Evolutionary conservation across 1,140 invertebrate species (phyloP), one percentile per base, ranked within the genome.

Genomic region (Adelges cooleyi): DNA sequence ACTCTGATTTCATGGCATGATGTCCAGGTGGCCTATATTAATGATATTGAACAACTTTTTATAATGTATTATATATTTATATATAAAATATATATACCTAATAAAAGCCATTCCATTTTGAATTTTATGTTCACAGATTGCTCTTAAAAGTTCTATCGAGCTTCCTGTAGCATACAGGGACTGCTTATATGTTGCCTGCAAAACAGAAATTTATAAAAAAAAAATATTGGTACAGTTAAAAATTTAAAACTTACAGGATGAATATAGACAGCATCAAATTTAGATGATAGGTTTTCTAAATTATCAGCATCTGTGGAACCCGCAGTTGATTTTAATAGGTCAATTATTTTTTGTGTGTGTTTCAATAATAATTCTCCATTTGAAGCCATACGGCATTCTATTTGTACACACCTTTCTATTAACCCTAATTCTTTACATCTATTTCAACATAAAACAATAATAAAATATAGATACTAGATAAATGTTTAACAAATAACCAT

Each of bases 1-100:
- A 91, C 73, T 91, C 87, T 18, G 84, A 78, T 69, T 82, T 77
- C 86, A 92, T 93, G 3, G 95, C 95, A 82, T 99, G 96, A 79
- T 99, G 96, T 18, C 96, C 95, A 11, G 95, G 95, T 42, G 95
- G 95, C 68, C 93, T 86, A 20, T 36, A 52, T 38, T 33, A 50
- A 23, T 50, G 27, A 50, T 15, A 3, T 42, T 29, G 0, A 23
- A n/a, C n/a, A 20, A 18, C 11, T 36, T 38, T 2, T 29, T 46
- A 11, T 17, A 27, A 56, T 25, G 1, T n/a, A 42, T 25, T 27
- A 20, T 18, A 27, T 18, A 15, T 22, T 9, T 29, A 48, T 20
- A 18, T 20, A 44, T 44, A n/a, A n/a, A 18, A 46, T 22, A 46
- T 48, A 5, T 48, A 72, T 72, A 83, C 80, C 82, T 78, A 5